These are phyloP conservation scores for Pseudomyrmex gracilis DNA, from an alignment of 1,140 invertebrate genomes.

Conservation along the genomic window DNA sequence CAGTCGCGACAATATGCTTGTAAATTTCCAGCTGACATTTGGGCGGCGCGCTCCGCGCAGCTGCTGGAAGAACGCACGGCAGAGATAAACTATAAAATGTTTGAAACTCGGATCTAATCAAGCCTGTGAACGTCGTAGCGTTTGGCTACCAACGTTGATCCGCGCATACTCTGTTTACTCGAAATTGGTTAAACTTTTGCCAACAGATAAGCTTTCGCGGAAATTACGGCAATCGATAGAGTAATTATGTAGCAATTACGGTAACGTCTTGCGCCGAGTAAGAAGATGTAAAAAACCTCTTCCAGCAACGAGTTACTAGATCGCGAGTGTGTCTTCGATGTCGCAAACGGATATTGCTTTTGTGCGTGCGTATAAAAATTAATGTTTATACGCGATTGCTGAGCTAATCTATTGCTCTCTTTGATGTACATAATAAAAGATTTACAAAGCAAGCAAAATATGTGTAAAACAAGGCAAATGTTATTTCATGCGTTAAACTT, in stretches of 20 bases:
- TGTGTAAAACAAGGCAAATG: neutral
- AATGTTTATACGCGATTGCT: neutral
- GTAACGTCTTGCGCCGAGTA: neutral
- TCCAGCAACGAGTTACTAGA: neutral
- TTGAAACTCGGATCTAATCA: conserved; percentile 60
- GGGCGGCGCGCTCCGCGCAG: neutral
- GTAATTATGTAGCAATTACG: conserved; percentile 52
- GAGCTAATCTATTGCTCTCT: neutral
- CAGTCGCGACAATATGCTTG: conserved; percentile 17
- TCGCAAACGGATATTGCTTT: neutral
- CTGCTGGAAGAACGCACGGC: neutral
- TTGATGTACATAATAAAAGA: no score
- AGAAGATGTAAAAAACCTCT: neutral
- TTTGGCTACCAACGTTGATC: conserved; percentile 41
- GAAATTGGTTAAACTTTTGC: conserved; percentile 52
- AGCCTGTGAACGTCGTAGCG: conserved; percentile 35
- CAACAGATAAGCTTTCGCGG: conserved; percentile 29
- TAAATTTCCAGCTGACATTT: conserved; percentile 33
- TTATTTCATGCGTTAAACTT: neutral
- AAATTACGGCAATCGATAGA: conserved; percentile 38
- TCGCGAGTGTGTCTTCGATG: neutral
- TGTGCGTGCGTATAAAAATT: neutral
- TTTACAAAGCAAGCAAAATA: neutral
- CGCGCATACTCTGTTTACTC: conserved; percentile 31
- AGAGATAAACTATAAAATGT: conserved; percentile 37